phyloP scores from a whole-genome alignment of 2,888 invertebrate genomes.

The Chouioia cunea region DNA sequence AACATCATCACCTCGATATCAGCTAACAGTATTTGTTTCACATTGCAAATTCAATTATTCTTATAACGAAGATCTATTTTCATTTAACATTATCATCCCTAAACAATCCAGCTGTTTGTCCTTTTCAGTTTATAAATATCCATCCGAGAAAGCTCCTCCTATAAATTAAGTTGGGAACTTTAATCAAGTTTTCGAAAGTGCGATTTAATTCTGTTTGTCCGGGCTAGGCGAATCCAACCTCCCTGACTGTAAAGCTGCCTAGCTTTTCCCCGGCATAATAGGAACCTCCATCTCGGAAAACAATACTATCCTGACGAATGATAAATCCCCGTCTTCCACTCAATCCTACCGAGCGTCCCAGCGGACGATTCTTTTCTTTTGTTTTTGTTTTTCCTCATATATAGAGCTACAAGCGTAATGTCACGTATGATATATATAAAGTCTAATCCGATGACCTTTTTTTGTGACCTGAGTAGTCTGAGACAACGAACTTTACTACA shows the following conservation, averaged over 20 bases:
- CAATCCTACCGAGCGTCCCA: conserved; percentile 9
- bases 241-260: conserved; percentile 14
- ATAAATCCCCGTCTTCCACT: conserved; percentile 31
- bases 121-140: background rate
- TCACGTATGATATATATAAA: conserved; percentile 29
- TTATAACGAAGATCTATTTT: no score
- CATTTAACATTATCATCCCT: background rate
- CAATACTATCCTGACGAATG: conserved; percentile 37
- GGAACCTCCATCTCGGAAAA: conserved; percentile 25
- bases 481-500: no score
- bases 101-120: background rate
- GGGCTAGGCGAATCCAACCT: background rate
- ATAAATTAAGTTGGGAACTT: conserved; percentile 13
- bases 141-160: background rate
- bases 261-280: conserved; percentile 24
- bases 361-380: conserved; percentile 23
- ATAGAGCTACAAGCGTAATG: conserved; percentile 27
- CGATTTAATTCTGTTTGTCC: conserved; percentile 34
- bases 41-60: no score
- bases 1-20: no score
- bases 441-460: conserved; percentile 22
- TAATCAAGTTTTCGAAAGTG: conserved; percentile 16
- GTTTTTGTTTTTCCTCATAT: conserved; percentile 16
- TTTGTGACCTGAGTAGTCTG: no score
- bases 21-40: no score